Evolutionary conservation across 2,797 vertebrate species (phyloP), one percentile per base, ranked within the genome.

Genomic region (Muscicapa striata): DNA sequence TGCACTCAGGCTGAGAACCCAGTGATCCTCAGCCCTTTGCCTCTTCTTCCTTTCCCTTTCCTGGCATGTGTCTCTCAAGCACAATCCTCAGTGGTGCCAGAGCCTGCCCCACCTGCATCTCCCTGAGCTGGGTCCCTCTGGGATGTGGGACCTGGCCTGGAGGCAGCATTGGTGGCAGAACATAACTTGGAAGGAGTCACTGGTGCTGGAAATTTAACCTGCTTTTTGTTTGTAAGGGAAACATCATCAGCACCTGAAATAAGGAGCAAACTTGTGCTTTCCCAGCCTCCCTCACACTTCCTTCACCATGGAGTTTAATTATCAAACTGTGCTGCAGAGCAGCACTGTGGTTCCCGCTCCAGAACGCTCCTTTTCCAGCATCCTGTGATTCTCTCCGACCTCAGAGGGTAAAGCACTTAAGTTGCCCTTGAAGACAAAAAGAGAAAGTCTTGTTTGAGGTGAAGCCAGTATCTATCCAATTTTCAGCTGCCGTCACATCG

Each of bases 391-490:
- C 88, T 76, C 54, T 61, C 24, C 8, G 81, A 94, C 97, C 97
- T 96, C 91, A 5, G 90, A 93, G 75, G 89, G 72, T 66, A 94
- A 95, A 96, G 96, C 94, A 91, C 93, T 88, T 95, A 64, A 77
- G 84, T 93, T 88, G 94, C 96, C 97, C 97, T 97, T 89, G 95
- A 96, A 95, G 87, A 97, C 91, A 89, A 58, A 96, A 96, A 97
- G 89, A 94, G 94, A 95, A 97, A 97, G 97, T 96, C 96, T 97
- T 97, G 92, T 97, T 96, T 92, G 97, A 97, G 97, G 96, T 95
- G 95, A 95, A 91, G 86, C 57, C 81, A 34, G 94, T 97, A 95
- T 97, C 97, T 98, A 97, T 97, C 97, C 97, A 98, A 98, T 98
- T 98, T 98, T 95, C 97, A 95, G 89, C 51, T 78, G 95, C 97